Percentiles rank a stretch among this genome's conserved stretches.
Conservation (phyloP, 2,797 vertebrate species). For the Distichodus sexfasciatus region DNA sequence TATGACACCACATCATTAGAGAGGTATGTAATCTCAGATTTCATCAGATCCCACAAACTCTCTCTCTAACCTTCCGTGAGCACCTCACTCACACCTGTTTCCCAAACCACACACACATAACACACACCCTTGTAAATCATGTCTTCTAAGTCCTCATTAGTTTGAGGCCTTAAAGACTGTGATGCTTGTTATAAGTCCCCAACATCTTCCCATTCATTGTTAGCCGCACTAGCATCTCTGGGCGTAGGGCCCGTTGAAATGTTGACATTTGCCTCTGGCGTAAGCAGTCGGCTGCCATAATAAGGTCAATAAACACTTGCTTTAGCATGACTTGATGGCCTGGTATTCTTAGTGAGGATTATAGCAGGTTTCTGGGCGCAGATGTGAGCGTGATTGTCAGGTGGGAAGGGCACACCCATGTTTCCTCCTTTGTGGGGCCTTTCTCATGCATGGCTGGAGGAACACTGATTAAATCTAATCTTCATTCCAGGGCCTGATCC, state of each 20-base stretch:
- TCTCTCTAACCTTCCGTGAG: constrained; percentile 41
- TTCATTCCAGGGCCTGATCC: constrained; percentile 61
- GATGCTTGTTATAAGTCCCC: neutral
- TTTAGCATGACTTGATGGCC: constrained; percentile 71
- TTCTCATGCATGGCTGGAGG: constrained; percentile 65
- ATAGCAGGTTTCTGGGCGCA: constrained; percentile 52
- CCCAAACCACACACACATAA: constrained; percentile 32
- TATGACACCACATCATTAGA: constrained; percentile 54
- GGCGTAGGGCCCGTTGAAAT: too few relatives aligned
- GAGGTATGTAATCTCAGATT: constrained; percentile 48
- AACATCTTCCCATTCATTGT: neutral
- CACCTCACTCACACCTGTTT: constrained; percentile 55
- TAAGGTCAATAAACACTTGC: constrained; percentile 77
- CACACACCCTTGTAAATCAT: constrained; percentile 71
- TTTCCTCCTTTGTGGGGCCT: constrained; percentile 61
- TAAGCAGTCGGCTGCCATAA: constrained; percentile 66
- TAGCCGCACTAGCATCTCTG: too few relatives aligned
- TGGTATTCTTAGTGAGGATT: constrained; percentile 57
- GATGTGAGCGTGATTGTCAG: constrained; percentile 41
- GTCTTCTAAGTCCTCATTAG: constrained; percentile 76
- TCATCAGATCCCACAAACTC: constrained; percentile 54
- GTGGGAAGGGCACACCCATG: constrained; percentile 49
- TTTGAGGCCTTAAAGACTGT: constrained; percentile 63
- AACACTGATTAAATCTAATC: constrained; percentile 65
- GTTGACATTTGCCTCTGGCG: constrained; percentile 49